Base-by-base conservation (phyloP, 2,113 vertebrate species). In the Rhea pennata region DNA sequence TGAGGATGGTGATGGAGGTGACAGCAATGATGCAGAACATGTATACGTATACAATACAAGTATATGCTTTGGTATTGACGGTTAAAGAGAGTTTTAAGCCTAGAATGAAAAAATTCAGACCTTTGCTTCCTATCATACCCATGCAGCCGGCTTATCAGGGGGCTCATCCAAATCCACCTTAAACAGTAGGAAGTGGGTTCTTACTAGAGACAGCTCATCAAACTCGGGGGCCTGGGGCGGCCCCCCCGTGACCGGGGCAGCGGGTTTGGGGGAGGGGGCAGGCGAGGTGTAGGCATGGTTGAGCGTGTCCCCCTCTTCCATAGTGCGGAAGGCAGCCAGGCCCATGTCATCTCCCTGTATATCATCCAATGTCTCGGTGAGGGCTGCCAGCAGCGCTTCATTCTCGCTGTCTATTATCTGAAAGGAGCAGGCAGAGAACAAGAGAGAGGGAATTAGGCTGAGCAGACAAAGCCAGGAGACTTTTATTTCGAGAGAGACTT, bases 171-270 rank as follows among this genome's bases (percentile, higher is more conserved):
- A 96, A 97, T 97, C 96, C 97, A 97, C 96, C 96, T 98, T 97
- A 97, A 98, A 98, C 98, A 98, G 97, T 93, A 98, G 97, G 97
- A 97, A 98, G 97, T 88, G 82, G 95, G 95, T 98, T 97, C 99
- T 99, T 98, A 99, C 99, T 97, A 99, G 98, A 94, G 99, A 99
- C 74, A 98, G 99, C 97, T 99, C 99, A 91, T 99, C 99, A 89
- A 98, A 97, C 96, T 99, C 99, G 54, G 98, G 97, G 91, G 93
- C 98, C 95, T 96, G 98, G 94, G 87, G 97, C 74, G 97, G 95
- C 95, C 94, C 97, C 96, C 97, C 96, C 77, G 31, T 88, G 94
- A 97, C 72, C 87, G 84, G 98, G 95, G 97, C 97, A 81, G 97
- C 96, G 87, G 98, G 97, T 19, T 95, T 97, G 92, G 98, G 97